A percentile compares a stretch with the other conserved stretches of the same genome.
Evolutionary conservation across 2,888 invertebrate genomes (phyloP).

Genomic region (Sturmia bella): DNA sequence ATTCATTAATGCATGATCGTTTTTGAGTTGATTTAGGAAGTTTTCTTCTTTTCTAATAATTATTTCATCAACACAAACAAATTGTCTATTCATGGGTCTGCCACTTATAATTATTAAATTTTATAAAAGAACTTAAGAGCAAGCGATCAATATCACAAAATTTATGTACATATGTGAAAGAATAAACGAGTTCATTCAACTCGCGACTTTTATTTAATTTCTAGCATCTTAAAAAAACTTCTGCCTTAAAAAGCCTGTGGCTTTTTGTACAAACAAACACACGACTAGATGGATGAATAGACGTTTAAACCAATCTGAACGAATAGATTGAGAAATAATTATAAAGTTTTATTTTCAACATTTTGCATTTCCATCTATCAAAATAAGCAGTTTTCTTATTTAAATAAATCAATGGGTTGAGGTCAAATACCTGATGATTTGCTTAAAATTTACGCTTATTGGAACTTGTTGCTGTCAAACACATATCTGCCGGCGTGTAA

Average conservation of each 20-base stretch:
- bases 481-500: not conserved
- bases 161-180: slow-evolving; percentile 25
- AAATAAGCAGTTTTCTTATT: not conserved
- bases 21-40: slow-evolving; percentile 10
- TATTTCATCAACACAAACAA: slow-evolving; percentile 7
- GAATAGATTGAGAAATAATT: not conserved
- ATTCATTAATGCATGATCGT: slow-evolving; percentile 42
- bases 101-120: not conserved
- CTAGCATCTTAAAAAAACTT: slow-evolving; percentile 10
- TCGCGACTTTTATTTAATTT: not conserved
- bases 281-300: not conserved
- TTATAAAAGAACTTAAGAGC: slow-evolving; percentile 4
- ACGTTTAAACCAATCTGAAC: not conserved
- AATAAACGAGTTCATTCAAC: slow-evolving; percentile 52
- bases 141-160: slow-evolving; percentile 1
- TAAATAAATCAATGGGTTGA: slow-evolving; percentile 19
- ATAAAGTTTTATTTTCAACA: not conserved
- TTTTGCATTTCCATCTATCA: slow-evolving; percentile 5
- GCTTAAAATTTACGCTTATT: slow-evolving; percentile 16
- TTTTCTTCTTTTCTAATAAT: slow-evolving; percentile 9
- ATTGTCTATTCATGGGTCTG: slow-evolving; percentile 25
- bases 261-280: slow-evolving; percentile 1
- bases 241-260: slow-evolving; percentile 29
- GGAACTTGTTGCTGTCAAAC: not conserved
- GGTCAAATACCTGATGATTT: slow-evolving; percentile 51